Base-by-base conservation (phyloP, 2,888 invertebrate species). In the Eulithis testata region DNA sequence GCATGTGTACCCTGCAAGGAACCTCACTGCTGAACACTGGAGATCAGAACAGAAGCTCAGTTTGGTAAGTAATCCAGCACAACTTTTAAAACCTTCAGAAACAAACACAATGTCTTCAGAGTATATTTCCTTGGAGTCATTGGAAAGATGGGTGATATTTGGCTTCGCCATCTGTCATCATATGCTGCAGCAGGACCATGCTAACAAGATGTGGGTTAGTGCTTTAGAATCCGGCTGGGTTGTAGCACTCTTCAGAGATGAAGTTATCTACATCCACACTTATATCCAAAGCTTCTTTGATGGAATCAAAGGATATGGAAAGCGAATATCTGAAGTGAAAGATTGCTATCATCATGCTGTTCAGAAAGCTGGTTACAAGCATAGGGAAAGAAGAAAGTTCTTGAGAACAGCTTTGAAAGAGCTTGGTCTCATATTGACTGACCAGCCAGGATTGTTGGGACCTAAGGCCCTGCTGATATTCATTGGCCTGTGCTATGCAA, bases 21-120 rank as follows among this genome's bases (percentile, higher is more conserved):
- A 99, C 87, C 94, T 98, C 11, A 95, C 97, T 0, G 99, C 99
- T 0, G 99, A 99, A 73, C 97, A 97, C 76, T 98, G 99, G 98
- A 95, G 97, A 76, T 96, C 97, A 64, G 97, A 98, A 84, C 97
- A 98, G 81, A 98, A 98, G 86, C 90, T 99, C 43, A 99, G 99
- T 80, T 93, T 99, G 50, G 97, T 99, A 3, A 97, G 98, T 37
- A 98, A 98, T 87, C 99, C 99, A 0, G 96, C 97, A n/a, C 97
- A 98, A 80, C 95, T 99, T 60, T 91, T 99, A 21, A 99, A 98
- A 86, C 98, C 99, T 4, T 97, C 98, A 0, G 96, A 97, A 76
- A 98, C 98, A 0, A 99, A 99, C 76, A 97, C 97, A 27, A 98
- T 99, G 95, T 99, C 99, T 2, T 99, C 99, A 88, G 99, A 99